Conservation (phyloP, 2,888 invertebrate genomes). For the Cordilura impudica region DNA sequence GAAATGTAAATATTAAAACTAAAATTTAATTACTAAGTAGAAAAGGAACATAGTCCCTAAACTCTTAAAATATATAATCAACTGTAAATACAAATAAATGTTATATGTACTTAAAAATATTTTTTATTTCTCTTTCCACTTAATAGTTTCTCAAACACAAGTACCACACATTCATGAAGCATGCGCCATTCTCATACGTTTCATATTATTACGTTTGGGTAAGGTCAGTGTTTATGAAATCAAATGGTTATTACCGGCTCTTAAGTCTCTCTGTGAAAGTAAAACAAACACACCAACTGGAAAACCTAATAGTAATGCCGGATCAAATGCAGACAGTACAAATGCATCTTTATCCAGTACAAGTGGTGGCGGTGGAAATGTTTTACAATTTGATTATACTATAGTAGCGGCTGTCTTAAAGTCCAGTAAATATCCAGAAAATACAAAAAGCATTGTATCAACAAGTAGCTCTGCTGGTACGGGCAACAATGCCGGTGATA, state of each 20-base stretch:
- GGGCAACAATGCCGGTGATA: slow-evolving; percentile 75
- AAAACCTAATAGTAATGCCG: slow-evolving; percentile 26
- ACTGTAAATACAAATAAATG: too few relatives aligned
- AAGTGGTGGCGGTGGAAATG: slow-evolving; percentile 18
- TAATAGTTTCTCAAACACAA: slow-evolving; percentile 83
- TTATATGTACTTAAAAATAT: slow-evolving; percentile 78
- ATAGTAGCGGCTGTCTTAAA: slow-evolving; percentile 88
- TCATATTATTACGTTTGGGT: slow-evolving; percentile 79
- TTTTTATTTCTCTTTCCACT: slow-evolving; percentile 48
- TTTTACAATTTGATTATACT: slow-evolving; percentile 83
- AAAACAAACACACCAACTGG: slow-evolving; percentile 69
- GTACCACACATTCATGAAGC: slow-evolving; percentile 84
- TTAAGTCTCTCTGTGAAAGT: slow-evolving; percentile 85
- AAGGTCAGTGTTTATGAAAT: slow-evolving; percentile 75
- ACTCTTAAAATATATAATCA: too few relatives aligned
- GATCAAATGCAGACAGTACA: slow-evolving; percentile 30
- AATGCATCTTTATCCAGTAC: slow-evolving; percentile 25
- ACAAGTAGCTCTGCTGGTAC: slow-evolving; percentile 70
- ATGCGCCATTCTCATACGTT: slow-evolving; percentile 83
- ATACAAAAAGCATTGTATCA: slow-evolving; percentile 77
- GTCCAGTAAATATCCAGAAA: slow-evolving; percentile 83
- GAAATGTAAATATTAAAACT: too few relatives aligned
- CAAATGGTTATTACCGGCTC: slow-evolving; percentile 83
- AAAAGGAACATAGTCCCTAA: too few relatives aligned
- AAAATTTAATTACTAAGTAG: too few relatives aligned